Evolutionary conservation across 2,888 invertebrate species (phyloP), one percentile per base, ranked within the genome.

Genomic region (Malachius bipustulatus): DNA sequence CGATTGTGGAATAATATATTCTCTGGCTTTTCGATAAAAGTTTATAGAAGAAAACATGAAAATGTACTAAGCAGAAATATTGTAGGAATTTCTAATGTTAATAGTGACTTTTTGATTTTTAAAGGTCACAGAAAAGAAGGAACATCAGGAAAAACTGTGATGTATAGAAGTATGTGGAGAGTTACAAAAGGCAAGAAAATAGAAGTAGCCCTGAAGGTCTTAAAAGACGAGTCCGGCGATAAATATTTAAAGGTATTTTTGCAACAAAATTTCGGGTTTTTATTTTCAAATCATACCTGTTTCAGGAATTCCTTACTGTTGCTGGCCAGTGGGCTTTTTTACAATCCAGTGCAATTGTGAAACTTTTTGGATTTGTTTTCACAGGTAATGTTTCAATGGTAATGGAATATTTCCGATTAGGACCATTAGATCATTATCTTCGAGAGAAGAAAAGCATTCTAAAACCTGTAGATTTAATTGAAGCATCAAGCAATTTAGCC

Each of bases 251-350:
- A 73, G 64, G 78, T 77, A 62, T 48, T 43, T 35, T 16, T 36
- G n/a, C 4, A 16, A 19, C 13, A 32, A 35, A 35, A 36, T 16
- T 36, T 9, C 8, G n/a, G n/a, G n/a, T n/a, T 35, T 12, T 16
- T 36, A n/a, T 11, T 29, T n/a, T 8, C 13, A 30, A 14, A 16
- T 13, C 2, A 26, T 35, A 1, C n/a, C 8, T 16, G n/a, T 27
- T n/a, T 13, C 60, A 82, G 75, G 82, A 83, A 46, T 85, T 85
- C 57, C 69, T 84, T 39, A 76, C 80, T 47, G 60, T 85, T 44
- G 77, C 82, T 1, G 78, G 81, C 26, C 76, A 75, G 46, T 88
- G 87, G 81, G 77, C 80, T 29, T 76, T 79, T 48, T 69, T 88
- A 45, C 76, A 80, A 53, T 82, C 83, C 1, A 75, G 75, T 36